A percentile compares a stretch with the other conserved stretches of the same genome.
Evolutionary conservation across 2,113 vertebrate species (phyloP).

Genomic region (Rhinichthys klamathensis): DNA sequence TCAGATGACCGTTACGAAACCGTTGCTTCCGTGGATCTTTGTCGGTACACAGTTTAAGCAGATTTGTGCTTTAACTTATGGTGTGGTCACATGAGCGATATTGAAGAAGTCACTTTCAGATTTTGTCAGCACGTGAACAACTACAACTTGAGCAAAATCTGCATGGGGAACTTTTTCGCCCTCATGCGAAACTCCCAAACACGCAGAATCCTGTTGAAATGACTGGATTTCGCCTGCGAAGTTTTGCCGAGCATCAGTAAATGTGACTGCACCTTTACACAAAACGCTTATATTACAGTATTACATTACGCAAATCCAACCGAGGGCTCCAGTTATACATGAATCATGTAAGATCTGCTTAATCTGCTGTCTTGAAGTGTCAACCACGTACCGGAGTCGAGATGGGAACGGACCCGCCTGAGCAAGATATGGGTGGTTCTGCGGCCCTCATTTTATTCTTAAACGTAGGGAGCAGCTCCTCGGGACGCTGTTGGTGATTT

Average conservation of each 20-base stretch:
- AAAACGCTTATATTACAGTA: neutral
- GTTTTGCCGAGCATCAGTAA: neutral
- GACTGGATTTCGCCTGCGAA: neutral
- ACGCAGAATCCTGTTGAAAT: no score
- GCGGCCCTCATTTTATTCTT: constrained; percentile 62
- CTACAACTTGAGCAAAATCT: neutral
- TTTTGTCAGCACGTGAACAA: no score
- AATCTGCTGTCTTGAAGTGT: constrained; percentile 12
- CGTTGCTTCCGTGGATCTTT: constrained; percentile 17
- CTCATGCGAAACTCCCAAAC: no score
- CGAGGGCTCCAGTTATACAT: constrained; percentile 4
- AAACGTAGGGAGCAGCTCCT: constrained; percentile 72
- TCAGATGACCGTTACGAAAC: constrained; percentile 60
- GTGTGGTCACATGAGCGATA: neutral
- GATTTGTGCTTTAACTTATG: neutral
- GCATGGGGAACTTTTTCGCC: neutral
- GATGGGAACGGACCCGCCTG: constrained; percentile 57
- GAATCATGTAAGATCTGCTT: constrained; percentile 6
- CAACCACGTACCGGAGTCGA: constrained; percentile 30
- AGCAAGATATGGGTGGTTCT: constrained; percentile 65
- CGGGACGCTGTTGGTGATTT: constrained; percentile 62
- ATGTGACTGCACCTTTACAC: neutral
- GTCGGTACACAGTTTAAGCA: constrained; percentile 27
- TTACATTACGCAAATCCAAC: neutral
- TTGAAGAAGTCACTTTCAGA: neutral